Base-by-base conservation (phyloP, 1,140 invertebrate species). In the Scaptomyza graminum region DNA sequence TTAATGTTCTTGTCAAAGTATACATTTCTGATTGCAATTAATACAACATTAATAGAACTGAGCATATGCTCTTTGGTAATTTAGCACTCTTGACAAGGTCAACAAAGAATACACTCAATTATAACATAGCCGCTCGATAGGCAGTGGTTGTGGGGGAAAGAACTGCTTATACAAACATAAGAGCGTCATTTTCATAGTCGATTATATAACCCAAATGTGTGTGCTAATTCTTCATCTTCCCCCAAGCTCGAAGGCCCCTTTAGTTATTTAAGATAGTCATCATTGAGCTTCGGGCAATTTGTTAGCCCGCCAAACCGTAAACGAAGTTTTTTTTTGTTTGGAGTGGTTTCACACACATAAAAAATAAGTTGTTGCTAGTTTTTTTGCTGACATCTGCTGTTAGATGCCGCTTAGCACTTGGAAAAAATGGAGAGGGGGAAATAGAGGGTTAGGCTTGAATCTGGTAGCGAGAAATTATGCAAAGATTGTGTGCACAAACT, bases 401-500 rank as follows among this genome's bases (percentile, higher is more conserved):
- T 81, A 22, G 18, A 76, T 59, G 55, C 65, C 39, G 74, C 64
- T 64, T 49, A 54, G 52, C 70, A 67, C 67, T 74, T 67, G 46
- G 25, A 46, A 46, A 37, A 49, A 47, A 44, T 37, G 7, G 59
- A 7, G 31, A 1, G 16, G 49, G 37, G 6, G 18, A 11, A 28
- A 41, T 9, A 7, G 28, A 31, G 28, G 5, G 5, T 2, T 34
- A 47, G 34, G 68, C 51, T 65, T 61, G 56, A 31, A 31, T 31
- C 60, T 55, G 69, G 34, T 1, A 76, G 63, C 25, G 65, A 65
- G 78, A 88, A 87, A 87, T 88, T 87, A 87, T 87, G 83, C 83
- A 76, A 87, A 88, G 84, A 88, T 87, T 87, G 74, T 87, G 76
- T 79, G 83, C 76, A 79, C 62, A 79, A 66, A 66, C 62, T 79